phyloP scores from a whole-genome alignment of 2,113 vertebrate genomes.

The Ibidorhyncha struthersii region DNA sequence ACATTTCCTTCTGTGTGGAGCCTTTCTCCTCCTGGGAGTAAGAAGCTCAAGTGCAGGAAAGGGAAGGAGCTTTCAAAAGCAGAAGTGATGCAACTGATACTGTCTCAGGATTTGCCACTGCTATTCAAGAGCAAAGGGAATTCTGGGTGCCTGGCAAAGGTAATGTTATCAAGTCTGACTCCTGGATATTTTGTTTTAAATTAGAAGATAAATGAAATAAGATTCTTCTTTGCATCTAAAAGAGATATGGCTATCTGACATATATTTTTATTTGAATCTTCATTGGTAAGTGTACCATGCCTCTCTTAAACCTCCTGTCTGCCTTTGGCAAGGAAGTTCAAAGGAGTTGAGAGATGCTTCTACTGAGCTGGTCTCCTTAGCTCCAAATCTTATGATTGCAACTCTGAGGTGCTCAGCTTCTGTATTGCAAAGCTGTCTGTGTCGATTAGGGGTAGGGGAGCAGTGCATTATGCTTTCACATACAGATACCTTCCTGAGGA shows the following conservation, averaged over 20 bases:
- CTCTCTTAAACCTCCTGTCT: neutral
- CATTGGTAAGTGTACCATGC: accelerated
- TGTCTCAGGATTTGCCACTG: neutral
- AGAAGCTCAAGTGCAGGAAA: neutral
- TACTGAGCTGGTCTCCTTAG: neutral
- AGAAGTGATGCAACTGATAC: neutral
- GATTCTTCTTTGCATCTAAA: neutral
- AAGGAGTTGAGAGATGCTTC: neutral
- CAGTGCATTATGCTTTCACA: accelerated
- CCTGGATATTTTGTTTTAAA: neutral
- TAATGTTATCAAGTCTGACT: neutral
- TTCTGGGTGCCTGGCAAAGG: neutral
- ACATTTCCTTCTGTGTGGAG: neutral
- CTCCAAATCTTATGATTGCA: accelerated
- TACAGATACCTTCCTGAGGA: neutral
- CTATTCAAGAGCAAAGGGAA: neutral
- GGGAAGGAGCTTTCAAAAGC: neutral
- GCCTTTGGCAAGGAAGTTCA: neutral
- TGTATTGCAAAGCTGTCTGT: accelerated
- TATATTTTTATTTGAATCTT: neutral
- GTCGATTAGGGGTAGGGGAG: neutral
- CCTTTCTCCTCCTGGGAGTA: neutral
- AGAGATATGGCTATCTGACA: neutral
- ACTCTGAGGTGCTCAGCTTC: neutral
- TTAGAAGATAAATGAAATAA: neutral